phyloP scores from a whole-genome alignment of 2,113 vertebrate genomes.

The Zapus hudsonius region DNA sequence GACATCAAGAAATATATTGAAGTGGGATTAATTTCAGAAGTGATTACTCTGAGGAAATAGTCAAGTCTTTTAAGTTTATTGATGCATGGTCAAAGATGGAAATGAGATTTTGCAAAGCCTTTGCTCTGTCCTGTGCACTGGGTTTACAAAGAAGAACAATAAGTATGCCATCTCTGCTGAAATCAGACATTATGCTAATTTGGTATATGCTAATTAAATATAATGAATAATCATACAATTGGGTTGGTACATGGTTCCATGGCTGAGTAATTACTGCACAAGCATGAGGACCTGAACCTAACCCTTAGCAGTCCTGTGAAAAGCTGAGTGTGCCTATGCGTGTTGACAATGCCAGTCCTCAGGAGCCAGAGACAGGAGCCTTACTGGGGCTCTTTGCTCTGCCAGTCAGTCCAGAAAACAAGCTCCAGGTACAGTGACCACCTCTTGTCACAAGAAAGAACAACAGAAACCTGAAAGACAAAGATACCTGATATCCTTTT shows the following conservation, averaged over 20 bases:
- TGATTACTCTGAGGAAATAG: background rate
- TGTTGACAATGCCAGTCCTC: too few relatives aligned
- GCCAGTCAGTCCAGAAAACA: too few relatives aligned
- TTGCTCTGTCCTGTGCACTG: background rate
- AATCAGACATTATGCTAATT: background rate
- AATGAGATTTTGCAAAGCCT: background rate
- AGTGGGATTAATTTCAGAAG: background rate
- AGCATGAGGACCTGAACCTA: too few relatives aligned
- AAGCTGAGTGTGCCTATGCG: too few relatives aligned
- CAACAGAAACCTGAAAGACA: too few relatives aligned
- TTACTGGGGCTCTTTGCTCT: too few relatives aligned
- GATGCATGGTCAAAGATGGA: background rate
- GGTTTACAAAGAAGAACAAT: background rate
- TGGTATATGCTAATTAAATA: background rate
- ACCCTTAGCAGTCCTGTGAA: too few relatives aligned
- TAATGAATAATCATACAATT: background rate
- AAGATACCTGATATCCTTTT: too few relatives aligned
- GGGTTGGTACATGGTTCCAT: background rate
- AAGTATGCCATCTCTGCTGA: background rate
- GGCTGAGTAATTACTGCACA: too few relatives aligned
- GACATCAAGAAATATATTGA: background rate
- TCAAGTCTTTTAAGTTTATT: background rate
- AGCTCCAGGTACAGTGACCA: too few relatives aligned
- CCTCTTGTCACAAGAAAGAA: too few relatives aligned
- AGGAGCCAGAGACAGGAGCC: too few relatives aligned